Base-by-base conservation (phyloP, 2,113 vertebrate species). In the Pycnonotus jocosus region DNA sequence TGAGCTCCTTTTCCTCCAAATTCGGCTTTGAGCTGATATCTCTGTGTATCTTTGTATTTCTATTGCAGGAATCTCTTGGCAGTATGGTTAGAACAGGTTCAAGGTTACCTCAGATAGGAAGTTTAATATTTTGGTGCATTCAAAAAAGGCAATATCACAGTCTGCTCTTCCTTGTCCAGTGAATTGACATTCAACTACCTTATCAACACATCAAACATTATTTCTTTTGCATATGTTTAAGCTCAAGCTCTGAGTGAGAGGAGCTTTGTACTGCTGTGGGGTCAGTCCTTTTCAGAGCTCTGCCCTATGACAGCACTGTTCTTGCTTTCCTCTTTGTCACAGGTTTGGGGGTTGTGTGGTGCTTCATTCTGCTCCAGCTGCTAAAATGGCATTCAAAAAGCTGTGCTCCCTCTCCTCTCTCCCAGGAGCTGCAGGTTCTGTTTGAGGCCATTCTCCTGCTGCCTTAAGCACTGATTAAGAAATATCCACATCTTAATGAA, bases 211-310 rank as follows among this genome's bases (percentile, higher is more conserved):
- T 18, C 38, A 68, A 47, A 23, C 2, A 7, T 35, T 35, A 20
- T 5, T 21, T 68, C 23, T 44, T 38, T 11, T 60, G 31, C 15
- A 9, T 58, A 8, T 21, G 7, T 68, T 84, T 68, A 68, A 77
- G 25, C 45, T 65, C 37, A 44, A 77, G 22, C 25, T 84, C 30
- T 68, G 28, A 62, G 16, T 58, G 50, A 31, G 11, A 3, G 4
- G 21, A 9, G 22, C 3, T 3, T 28, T 1, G 0, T 16, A 30
- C 6, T 7, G 10, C 15, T 15, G 10, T 23, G 42, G 16, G 12
- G 33, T 70, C 27, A 21, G 50, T 50, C n/a, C 31, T 2, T 12
- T 24, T 47, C 6, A 3, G 62, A 68, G 48, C 44, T 66, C 76
- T 35, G 23, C 35, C 44, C 48, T 35, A 0, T 6, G 42, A 18